Conservation (phyloP, 2,113 vertebrate genomes). For the Carassius carassius region DNA sequence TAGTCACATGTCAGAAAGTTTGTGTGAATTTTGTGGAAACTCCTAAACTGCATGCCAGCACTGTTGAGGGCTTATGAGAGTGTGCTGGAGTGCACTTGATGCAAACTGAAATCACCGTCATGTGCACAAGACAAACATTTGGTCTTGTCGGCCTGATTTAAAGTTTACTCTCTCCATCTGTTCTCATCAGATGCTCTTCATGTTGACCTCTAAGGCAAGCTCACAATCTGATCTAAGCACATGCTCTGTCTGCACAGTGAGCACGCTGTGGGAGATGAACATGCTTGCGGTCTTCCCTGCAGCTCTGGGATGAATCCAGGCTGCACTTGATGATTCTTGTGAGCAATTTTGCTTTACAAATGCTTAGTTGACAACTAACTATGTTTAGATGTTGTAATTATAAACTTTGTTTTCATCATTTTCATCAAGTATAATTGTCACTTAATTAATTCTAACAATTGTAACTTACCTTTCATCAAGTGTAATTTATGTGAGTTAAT, state of each 20-base stretch:
- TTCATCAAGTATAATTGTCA: background rate
- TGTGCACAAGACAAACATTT: constrained; percentile 44
- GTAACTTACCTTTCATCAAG: no score
- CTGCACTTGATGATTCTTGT: background rate
- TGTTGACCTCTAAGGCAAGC: constrained; percentile 52
- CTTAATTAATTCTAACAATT: no score
- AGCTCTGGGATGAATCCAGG: background rate
- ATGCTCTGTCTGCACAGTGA: background rate
- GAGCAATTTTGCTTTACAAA: background rate
- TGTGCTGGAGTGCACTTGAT: constrained; percentile 22
- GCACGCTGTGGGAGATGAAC: background rate
- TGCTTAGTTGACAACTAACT: background rate
- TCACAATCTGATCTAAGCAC: constrained; percentile 10
- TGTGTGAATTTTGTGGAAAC: background rate
- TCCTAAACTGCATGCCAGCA: background rate
- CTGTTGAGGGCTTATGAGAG: background rate
- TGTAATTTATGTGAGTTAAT: background rate
- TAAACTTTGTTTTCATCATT: background rate
- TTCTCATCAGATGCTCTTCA: constrained; percentile 53
- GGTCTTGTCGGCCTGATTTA: constrained; percentile 47
- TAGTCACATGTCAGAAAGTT: background rate
- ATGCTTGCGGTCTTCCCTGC: background rate
- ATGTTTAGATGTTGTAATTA: background rate
- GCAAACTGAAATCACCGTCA: constrained; percentile 42
- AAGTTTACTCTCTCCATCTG: constrained; percentile 57